Percentiles rank a stretch among this genome's conserved stretches.
These are phyloP conservation scores for Cosmia pyralina DNA, from an alignment of 2,888 invertebrate species.

Conservation along the genomic window DNA sequence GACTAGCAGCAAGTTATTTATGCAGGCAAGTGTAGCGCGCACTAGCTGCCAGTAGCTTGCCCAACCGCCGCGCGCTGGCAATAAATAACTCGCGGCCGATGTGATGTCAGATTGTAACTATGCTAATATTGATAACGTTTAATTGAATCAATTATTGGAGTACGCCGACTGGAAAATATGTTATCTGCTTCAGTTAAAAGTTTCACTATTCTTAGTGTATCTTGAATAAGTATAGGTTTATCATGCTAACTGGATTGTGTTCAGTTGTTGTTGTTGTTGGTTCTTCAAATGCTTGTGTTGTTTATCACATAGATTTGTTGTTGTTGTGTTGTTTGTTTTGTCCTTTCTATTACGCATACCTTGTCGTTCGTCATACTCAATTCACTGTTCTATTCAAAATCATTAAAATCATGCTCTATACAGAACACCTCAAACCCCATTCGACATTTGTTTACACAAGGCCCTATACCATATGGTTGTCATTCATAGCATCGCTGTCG, in stretches of 20 bases:
- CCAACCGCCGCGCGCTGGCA: slow-evolving; percentile 16
- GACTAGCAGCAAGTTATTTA: slow-evolving; percentile 41
- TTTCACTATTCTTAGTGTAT: slow-evolving; percentile 34
- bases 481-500: neutral
- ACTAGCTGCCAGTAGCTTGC: slow-evolving; percentile 30
- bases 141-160: slow-evolving; percentile 57
- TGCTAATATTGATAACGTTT: slow-evolving; percentile 53
- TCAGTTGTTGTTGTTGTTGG: neutral
- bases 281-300: too few species aligned
- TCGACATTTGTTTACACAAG: neutral
- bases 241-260: slow-evolving; percentile 1
- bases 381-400: neutral
- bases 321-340: too few species aligned
- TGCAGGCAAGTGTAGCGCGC: slow-evolving; percentile 45
- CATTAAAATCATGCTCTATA: neutral
- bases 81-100: slow-evolving; percentile 38
- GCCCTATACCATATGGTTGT: too few species aligned
- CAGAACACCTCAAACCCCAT: neutral
- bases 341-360: neutral
- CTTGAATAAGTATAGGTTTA: neutral
- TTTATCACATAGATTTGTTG: neutral
- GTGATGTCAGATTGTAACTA: slow-evolving; percentile 47
- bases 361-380: neutral
- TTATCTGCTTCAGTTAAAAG: slow-evolving; percentile 40
- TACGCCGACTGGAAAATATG: slow-evolving; percentile 38